Percentiles rank a stretch among this genome's conserved stretches.
These are phyloP conservation scores for Hymenochirus boettgeri DNA, from an alignment of 2,113 vertebrate species.

Conservation along the genomic window DNA sequence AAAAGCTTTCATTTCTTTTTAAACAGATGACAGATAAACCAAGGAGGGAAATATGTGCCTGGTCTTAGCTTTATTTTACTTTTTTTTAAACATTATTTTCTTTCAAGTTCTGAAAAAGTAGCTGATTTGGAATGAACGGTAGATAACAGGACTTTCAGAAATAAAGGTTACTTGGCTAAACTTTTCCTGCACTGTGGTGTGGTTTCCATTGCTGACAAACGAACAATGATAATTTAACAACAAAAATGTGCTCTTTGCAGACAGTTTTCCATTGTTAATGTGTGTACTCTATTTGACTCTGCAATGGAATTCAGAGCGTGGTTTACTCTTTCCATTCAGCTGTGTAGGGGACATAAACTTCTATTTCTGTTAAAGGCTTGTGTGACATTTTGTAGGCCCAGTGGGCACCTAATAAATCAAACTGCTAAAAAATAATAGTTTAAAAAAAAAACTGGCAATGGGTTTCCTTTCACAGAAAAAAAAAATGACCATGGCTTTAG, in stretches of 20 bases:
- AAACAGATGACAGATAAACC: no score
- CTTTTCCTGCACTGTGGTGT: constrained; percentile 8
- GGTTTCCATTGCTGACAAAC: constrained; percentile 15
- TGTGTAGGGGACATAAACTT: constrained; percentile 15
- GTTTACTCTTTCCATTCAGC: neutral
- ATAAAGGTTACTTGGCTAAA: neutral
- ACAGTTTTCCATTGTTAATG: constrained; percentile 17
- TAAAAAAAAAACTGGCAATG: constrained; percentile 16
- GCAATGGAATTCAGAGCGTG: constrained; percentile 3
- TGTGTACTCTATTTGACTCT: constrained; percentile 24
- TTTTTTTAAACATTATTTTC: no score
- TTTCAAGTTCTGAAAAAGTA: no score
- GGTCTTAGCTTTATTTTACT: no score
- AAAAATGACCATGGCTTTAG: constrained; percentile 20
- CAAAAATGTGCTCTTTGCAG: constrained; percentile 14
- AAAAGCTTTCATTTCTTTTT: no score
- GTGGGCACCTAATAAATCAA: constrained; percentile 34
- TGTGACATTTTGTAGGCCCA: constrained; percentile 30
- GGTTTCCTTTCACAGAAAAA: neutral
- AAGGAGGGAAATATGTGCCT: no score
- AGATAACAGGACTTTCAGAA: no score
- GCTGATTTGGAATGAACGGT: no score
- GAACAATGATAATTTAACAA: constrained; percentile 11
- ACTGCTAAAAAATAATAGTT: constrained; percentile 12
- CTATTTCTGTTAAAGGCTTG: constrained; percentile 19